Conservation (phyloP, 1,140 invertebrate genomes). For the Lysiphlebus fabarum region DNA sequence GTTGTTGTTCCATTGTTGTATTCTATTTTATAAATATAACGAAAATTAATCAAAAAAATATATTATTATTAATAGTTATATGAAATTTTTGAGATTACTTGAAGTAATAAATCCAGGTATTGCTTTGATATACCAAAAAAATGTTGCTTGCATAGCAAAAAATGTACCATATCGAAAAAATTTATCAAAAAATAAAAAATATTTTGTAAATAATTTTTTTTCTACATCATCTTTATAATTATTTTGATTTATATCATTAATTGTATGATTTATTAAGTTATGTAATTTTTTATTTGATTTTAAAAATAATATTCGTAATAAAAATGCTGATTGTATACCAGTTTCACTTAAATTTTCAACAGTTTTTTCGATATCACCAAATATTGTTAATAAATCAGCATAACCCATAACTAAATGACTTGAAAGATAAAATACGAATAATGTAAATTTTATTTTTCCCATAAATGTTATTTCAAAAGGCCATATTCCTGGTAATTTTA, state of each 20-base stretch:
- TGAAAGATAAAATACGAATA: constrained; percentile 5
- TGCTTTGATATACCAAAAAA: background rate
- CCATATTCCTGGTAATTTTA: background rate
- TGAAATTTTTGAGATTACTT: too few species aligned
- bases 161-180: background rate
- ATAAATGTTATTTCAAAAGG: background rate
- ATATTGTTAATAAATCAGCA: constrained; percentile 18
- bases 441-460: background rate
- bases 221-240: background rate
- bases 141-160: background rate
- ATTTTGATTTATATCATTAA: background rate
- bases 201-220: constrained; percentile 13
- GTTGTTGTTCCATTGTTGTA: background rate
- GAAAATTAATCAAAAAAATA: background rate
- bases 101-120: too few species aligned
- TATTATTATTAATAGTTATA: background rate
- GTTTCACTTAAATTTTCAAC: constrained; percentile 22
- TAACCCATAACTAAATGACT: constrained; percentile 10
- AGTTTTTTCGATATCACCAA: constrained; percentile 17
- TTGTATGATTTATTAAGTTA: background rate
- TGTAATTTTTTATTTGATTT: constrained; percentile 4
- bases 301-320: constrained; percentile 1
- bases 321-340: constrained; percentile 1
- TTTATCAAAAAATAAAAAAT: background rate
- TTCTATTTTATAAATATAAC: background rate